A percentile compares a stretch with the other conserved stretches of the same genome.
These are phyloP conservation scores for Athene noctua DNA, from an alignment of 2,113 vertebrate genomes.

Conservation along the genomic window DNA sequence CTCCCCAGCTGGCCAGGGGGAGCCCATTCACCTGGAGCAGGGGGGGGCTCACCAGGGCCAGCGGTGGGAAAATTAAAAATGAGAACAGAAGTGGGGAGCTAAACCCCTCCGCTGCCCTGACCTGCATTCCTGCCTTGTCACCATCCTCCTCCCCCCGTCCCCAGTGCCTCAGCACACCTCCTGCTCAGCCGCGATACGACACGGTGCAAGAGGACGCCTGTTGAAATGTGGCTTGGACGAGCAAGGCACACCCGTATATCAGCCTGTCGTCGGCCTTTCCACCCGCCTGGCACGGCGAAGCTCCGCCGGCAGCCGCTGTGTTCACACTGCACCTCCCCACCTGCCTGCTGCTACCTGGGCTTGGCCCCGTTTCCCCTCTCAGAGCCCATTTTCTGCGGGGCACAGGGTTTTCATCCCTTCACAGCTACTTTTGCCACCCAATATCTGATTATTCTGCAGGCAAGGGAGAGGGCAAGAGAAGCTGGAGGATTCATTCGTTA, in stretches of 20 bases:
- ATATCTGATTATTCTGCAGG: background rate
- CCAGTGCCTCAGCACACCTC: background rate
- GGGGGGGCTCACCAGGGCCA: background rate
- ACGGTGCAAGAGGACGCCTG: background rate
- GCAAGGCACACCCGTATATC: background rate
- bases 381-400: background rate
- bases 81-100: background rate
- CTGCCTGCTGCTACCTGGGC: background rate
- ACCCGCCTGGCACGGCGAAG: background rate
- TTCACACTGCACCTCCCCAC: background rate
- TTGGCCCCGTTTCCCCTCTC: background rate
- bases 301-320: background rate
- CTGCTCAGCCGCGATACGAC: background rate
- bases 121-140: background rate
- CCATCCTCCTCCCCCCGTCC: background rate
- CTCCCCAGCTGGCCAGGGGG: rapidly evolving
- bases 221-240: background rate
- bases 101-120: background rate
- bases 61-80: background rate
- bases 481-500: background rate
- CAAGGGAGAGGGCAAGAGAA: background rate
- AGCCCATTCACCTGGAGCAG: rapidly evolving
- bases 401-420: background rate
- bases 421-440: rapidly evolving
- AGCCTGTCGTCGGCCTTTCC: background rate